Conservation (phyloP, 2,113 vertebrate genomes). For the Ptychochromis oligacanthus region DNA sequence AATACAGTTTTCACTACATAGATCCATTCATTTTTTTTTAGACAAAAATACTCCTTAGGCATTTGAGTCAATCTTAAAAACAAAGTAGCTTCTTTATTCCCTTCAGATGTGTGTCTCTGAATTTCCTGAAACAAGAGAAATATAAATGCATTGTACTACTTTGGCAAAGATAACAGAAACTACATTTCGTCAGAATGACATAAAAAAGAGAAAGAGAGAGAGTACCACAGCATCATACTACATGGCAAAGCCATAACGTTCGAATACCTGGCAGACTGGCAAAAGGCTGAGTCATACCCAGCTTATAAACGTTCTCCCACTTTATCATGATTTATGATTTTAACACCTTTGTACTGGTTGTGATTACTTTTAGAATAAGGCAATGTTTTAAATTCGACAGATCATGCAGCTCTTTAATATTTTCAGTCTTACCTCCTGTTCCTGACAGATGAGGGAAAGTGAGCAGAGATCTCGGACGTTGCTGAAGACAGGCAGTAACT, state of each 20-base stretch:
- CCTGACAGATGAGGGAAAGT: not conserved
- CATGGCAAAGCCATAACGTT: not conserved
- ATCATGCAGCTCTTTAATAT: not conserved
- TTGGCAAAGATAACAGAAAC: not conserved
- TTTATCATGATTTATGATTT: not conserved
- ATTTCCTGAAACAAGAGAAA: no score
- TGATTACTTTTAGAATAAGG: not conserved
- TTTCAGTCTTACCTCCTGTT: not conserved
- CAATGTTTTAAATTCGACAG: not conserved
- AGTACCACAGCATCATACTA: not conserved
- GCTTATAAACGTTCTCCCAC: not conserved
- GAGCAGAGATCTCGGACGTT: not conserved
- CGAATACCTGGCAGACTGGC: not conserved
- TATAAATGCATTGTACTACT: not conserved
- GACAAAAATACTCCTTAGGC: not conserved
- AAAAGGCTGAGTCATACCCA: no score
- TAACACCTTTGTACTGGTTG: not conserved
- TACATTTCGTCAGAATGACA: no score
- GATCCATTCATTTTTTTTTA: not conserved
- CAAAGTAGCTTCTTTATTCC: not conserved
- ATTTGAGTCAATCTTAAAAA: not conserved
- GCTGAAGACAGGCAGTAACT: fast-evolving
- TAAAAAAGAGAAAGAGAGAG: no score
- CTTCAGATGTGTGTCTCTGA: not conserved
- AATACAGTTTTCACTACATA: not conserved